Conservation (phyloP, 2,888 invertebrate genomes). For the Drosophila lacicola region DNA sequence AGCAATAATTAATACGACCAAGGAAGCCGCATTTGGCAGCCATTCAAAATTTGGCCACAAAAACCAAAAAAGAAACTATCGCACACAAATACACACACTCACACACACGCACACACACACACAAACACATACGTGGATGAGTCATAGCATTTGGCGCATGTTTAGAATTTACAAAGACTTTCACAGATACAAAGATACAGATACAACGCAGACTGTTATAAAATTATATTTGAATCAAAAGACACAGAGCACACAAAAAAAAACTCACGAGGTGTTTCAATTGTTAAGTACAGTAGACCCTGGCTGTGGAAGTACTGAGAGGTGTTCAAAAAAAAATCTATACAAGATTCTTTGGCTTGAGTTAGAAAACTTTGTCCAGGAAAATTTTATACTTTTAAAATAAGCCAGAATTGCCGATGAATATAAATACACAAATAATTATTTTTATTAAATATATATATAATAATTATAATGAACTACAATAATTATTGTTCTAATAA, state of each 20-base stretch:
- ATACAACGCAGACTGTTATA: conserved; percentile 47
- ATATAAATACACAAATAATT: no score
- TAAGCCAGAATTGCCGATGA: no score
- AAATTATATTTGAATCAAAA: conserved; percentile 61
- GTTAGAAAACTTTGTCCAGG: no score
- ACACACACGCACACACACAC: conserved; percentile 10
- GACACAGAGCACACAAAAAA: conserved; percentile 18
- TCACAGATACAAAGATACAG: conserved; percentile 41
- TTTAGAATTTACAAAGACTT: conserved; percentile 69
- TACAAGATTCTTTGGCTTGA: no score
- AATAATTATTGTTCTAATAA: no score
- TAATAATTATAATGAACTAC: no score
- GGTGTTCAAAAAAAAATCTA: no score
- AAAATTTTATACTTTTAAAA: no score
- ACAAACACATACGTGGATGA: conserved; percentile 46
- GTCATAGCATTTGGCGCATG: conserved; percentile 75
- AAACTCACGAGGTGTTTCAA: conserved; percentile 42
- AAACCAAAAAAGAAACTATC: conserved; percentile 45
- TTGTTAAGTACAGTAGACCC: conserved; percentile 34
- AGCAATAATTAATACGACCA: conserved; percentile 80
- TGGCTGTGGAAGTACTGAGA: not conserved
- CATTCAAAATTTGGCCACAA: conserved; percentile 74
- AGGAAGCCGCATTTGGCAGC: conserved; percentile 82
- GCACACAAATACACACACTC: conserved; percentile 36
- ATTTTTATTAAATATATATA: no score